phyloP scores from a whole-genome alignment of 2,888 invertebrate species.

The Cryptocephalus moraei region DNA sequence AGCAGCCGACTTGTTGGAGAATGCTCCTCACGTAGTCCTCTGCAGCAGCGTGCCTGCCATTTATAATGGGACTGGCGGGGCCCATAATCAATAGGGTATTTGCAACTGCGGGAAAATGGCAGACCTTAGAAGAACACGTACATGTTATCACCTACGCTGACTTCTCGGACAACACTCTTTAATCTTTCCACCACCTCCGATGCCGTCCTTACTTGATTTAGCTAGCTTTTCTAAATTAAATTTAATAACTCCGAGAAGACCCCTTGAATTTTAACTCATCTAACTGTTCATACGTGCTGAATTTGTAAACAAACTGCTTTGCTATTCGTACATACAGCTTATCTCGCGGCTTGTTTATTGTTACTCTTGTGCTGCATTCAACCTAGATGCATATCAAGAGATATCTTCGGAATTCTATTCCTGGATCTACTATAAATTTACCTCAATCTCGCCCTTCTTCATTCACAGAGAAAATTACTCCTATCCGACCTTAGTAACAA shows the following conservation, averaged over 20 bases:
- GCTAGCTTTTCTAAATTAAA: conserved; percentile 9
- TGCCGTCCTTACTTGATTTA: conserved; percentile 7
- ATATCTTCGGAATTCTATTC: too few relatives aligned
- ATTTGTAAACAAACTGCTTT: conserved; percentile 4
- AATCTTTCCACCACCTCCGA: conserved; percentile 10
- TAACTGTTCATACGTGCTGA: conserved; percentile 6
- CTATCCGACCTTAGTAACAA: too few relatives aligned
- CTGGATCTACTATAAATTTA: too few relatives aligned
- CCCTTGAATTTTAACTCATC: conserved; percentile 5
- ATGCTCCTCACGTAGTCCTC: conserved; percentile 41
- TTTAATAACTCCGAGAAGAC: conserved; percentile 8
- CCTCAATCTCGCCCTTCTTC: too few relatives aligned
- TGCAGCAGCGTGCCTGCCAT: conserved; percentile 33
- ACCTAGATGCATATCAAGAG: too few relatives aligned
- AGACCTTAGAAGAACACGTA: conserved; percentile 30
- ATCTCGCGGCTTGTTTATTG: too few relatives aligned
- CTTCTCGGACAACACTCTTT: conserved; percentile 21
- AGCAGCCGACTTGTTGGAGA: conserved; percentile 38
- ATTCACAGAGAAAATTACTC: too few relatives aligned
- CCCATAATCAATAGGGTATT: conserved; percentile 47
- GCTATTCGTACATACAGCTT: not conserved
- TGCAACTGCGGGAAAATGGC: conserved; percentile 41
- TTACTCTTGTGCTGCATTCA: too few relatives aligned
- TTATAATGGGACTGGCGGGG: conserved; percentile 42
- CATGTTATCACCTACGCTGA: conserved; percentile 33